A percentile compares a stretch with the other conserved stretches of the same genome.
Evolutionary conservation across 2,113 vertebrate genomes (phyloP).

Genomic region (Hucho hucho): DNA sequence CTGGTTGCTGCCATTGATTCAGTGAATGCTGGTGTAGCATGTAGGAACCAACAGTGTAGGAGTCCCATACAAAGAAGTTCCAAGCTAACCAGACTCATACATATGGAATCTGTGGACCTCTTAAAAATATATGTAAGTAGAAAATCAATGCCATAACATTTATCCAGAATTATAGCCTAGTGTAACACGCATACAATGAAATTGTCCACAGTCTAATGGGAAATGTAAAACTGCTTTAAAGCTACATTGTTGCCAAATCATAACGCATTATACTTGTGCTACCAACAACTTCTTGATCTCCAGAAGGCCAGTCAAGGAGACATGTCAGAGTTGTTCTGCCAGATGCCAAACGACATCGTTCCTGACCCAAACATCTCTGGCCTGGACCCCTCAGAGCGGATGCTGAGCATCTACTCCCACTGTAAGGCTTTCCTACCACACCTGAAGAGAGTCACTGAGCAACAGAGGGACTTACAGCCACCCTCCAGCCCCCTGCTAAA

Average conservation of each 20-base stretch:
- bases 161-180: not conserved
- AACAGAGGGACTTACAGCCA: slow-evolving; percentile 69
- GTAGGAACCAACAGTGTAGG: slow-evolving; percentile 46
- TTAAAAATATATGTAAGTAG: slow-evolving; percentile 72
- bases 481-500: slow-evolving; percentile 45
- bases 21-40: slow-evolving; percentile 34
- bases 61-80: slow-evolving; percentile 45
- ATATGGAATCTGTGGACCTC: slow-evolving; percentile 56
- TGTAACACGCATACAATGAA: not conserved
- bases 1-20: slow-evolving; percentile 61
- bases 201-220: not conserved
- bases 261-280: no score
- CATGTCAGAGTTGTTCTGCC: slow-evolving; percentile 62
- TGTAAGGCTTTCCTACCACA: slow-evolving; percentile 67
- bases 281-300: not conserved
- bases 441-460: slow-evolving; percentile 63
- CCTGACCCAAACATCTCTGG: slow-evolving; percentile 68
- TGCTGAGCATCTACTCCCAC: slow-evolving; percentile 58
- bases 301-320: slow-evolving; percentile 70
- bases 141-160: not conserved
- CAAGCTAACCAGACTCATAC: slow-evolving; percentile 52
- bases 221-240: not conserved
- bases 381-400: slow-evolving; percentile 55
- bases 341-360: slow-evolving; percentile 49
- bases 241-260: no score